Evolutionary conservation across 2,797 vertebrate genomes (phyloP).

Genomic region (Spinus pinus): DNA sequence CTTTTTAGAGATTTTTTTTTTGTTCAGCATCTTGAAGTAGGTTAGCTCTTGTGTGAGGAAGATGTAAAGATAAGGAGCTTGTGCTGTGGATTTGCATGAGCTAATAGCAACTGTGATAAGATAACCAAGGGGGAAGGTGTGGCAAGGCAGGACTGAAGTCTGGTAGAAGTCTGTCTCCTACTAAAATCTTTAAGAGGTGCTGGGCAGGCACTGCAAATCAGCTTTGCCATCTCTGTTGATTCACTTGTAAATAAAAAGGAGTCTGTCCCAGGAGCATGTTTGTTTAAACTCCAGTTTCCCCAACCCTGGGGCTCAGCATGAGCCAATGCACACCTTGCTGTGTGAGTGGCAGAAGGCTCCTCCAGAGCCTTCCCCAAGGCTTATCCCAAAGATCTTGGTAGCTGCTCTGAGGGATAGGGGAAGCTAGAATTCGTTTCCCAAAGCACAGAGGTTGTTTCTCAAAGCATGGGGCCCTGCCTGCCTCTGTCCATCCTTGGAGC

Average conservation of each 20-base stretch:
- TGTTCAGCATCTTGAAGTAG: neutral
- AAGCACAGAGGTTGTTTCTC: neutral
- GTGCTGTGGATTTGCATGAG: neutral
- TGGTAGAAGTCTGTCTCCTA: neutral
- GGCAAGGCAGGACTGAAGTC: neutral
- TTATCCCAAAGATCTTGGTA: neutral
- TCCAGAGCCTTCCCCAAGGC: neutral
- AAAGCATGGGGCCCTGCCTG: neutral
- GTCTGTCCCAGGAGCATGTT: neutral
- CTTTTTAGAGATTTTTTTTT: neutral
- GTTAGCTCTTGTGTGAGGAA: neutral
- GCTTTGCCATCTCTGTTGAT: neutral
- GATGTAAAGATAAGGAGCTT: neutral
- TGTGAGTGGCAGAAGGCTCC: neutral
- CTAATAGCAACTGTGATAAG: neutral
- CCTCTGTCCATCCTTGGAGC: neutral
- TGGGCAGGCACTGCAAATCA: neutral
- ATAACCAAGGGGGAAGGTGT: neutral
- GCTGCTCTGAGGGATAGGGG: neutral
- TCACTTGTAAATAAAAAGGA: neutral
- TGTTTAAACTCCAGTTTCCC: neutral
- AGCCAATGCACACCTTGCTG: neutral
- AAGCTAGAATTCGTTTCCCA: neutral
- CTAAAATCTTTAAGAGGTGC: neutral
- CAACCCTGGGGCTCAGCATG: rapidly evolving